Percentiles rank a stretch among this genome's conserved stretches.
Evolutionary conservation across 2,888 invertebrate species (phyloP).

Genomic region (Leptothorax acervorum): DNA sequence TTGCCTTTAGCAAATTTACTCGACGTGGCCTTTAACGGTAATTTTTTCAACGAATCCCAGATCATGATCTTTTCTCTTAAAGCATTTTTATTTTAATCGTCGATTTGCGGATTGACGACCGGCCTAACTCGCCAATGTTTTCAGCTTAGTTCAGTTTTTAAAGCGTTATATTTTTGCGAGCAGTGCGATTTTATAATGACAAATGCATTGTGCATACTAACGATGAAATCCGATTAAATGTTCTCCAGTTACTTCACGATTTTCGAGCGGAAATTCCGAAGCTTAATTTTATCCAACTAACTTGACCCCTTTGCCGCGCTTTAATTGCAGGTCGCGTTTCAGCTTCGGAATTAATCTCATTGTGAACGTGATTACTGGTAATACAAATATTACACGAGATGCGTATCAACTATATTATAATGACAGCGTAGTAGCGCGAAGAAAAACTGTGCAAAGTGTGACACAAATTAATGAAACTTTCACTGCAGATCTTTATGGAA

Average conservation of each 20-base stretch:
- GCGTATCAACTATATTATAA: conserved; percentile 72
- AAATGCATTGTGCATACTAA: conserved; percentile 7
- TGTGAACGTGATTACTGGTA: conserved; percentile 72
- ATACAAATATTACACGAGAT: conserved; percentile 61
- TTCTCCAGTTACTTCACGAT: conserved; percentile 15
- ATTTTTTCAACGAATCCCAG: neutral
- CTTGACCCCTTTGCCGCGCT: conserved; percentile 23
- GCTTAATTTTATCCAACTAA: conserved; percentile 34
- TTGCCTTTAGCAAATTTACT: neutral
- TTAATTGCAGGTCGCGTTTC: conserved; percentile 48
- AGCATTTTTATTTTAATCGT: neutral
- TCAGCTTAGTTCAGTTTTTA: neutral
- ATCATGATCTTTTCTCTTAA: neutral
- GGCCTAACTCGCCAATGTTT: neutral
- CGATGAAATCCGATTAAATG: conserved; percentile 27
- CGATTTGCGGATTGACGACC: too few species aligned
- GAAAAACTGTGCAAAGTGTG: neutral
- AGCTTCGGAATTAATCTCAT: conserved; percentile 75
- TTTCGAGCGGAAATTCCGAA: conserved; percentile 11
- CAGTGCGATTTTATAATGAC: conserved; percentile 10
- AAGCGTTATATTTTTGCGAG: neutral
- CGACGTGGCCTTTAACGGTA: neutral
- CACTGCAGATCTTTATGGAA: neutral
- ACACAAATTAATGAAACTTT: neutral
- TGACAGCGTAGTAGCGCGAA: conserved; percentile 53